phyloP scores from a whole-genome alignment of 2,797 vertebrate genomes.

The Hyperoplus immaculatus region DNA sequence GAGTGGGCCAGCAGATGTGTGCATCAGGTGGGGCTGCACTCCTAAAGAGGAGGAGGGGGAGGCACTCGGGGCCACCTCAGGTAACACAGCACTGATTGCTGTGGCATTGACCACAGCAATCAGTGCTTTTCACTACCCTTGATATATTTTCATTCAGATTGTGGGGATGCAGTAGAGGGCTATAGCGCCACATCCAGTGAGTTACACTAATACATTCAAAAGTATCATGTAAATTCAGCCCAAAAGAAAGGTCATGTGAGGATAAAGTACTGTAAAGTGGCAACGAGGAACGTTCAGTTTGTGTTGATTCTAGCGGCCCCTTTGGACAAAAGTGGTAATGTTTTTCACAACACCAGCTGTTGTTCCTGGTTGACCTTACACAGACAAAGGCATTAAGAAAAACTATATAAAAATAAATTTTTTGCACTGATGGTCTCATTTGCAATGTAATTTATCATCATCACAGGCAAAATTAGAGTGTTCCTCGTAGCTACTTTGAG shows the following conservation, averaged over 20 bases:
- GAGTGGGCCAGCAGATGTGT: slow-evolving; percentile 62
- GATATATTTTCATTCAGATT: slow-evolving; percentile 31
- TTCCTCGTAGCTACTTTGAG: background rate
- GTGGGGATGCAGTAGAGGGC: slow-evolving; percentile 15
- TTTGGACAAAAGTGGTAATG: too few species aligned
- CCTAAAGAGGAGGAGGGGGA: slow-evolving; percentile 21
- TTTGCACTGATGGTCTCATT: too few species aligned
- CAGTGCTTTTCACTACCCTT: slow-evolving; percentile 32
- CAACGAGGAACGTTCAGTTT: too few species aligned
- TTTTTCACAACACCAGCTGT: too few species aligned
- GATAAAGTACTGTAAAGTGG: background rate
- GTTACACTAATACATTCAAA: background rate
- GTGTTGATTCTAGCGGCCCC: too few species aligned
- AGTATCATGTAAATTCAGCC: slow-evolving; percentile 1
- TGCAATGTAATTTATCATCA: too few species aligned
- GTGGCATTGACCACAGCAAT: too few species aligned
- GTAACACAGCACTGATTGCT: slow-evolving; percentile 43
- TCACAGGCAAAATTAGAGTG: too few species aligned
- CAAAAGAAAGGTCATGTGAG: slow-evolving; percentile 39
- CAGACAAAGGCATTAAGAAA: too few species aligned
- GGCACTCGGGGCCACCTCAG: slow-evolving; percentile 43
- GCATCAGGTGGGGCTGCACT: slow-evolving; percentile 71
- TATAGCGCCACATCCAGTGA: background rate
- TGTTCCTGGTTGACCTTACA: too few species aligned
- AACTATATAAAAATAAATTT: too few species aligned